Percentiles rank a stretch among this genome's conserved stretches.
Conservation (phyloP, 2,888 invertebrate genomes). For the Eremobia ochroleuca region DNA sequence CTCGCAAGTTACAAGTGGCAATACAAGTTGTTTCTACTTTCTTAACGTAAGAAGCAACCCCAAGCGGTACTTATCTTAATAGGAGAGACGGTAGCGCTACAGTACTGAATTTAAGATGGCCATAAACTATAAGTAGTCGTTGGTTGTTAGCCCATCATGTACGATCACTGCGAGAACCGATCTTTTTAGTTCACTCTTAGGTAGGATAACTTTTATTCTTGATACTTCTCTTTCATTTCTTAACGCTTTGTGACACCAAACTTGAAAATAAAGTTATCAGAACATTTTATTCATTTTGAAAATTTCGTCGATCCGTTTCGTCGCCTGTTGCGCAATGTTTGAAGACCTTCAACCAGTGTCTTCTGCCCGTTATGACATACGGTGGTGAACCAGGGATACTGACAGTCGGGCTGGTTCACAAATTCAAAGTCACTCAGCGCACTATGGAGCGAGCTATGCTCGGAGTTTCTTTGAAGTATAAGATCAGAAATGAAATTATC, state of each 20-base stretch:
- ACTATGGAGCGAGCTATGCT: not conserved
- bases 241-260: not conserved
- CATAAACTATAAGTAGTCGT: slow-evolving; percentile 45
- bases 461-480: not conserved
- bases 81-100: slow-evolving; percentile 22
- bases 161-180: slow-evolving; percentile 26
- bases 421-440: not conserved
- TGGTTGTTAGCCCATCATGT: slow-evolving; percentile 31
- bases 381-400: not conserved
- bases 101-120: slow-evolving; percentile 40
- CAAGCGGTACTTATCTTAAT: slow-evolving; percentile 49
- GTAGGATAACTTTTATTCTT: slow-evolving; percentile 26
- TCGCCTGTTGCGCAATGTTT: not conserved
- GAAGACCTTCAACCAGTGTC: not conserved
- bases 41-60: slow-evolving; percentile 29
- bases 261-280: not conserved
- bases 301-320: not conserved
- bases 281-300: not conserved
- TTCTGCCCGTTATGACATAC: not conserved
- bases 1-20: slow-evolving; percentile 26
- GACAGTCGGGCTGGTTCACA: not conserved
- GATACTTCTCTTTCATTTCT: slow-evolving; percentile 16
- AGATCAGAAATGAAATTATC: not conserved
- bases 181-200: slow-evolving; percentile 33
- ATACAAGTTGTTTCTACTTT: slow-evolving; percentile 23